Base-by-base conservation (phyloP, 2,888 invertebrate species). In the Molanna angustata region DNA sequence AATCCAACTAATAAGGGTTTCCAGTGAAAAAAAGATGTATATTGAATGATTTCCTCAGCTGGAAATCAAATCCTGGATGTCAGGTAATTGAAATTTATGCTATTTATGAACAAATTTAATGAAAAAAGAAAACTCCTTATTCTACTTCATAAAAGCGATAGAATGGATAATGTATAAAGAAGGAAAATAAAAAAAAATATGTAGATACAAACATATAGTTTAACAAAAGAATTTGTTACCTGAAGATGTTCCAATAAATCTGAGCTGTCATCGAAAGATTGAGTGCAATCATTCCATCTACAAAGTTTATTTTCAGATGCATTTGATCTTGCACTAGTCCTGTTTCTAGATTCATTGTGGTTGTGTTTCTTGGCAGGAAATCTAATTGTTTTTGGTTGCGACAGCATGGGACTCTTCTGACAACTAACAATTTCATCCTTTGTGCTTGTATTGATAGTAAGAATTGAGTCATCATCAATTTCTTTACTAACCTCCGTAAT, bases 231-330 rank as follows among this genome's bases (percentile, higher is more conserved):
- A 14, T 20, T 39, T 39, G 6, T 65, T 64, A 88, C 89, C 84
- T 92, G 91, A 72, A 93, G 80, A 72, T 93, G 93, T 71, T 92
- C 92, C 64, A 92, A 78, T 61, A 93, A 83, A 69, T 88, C 88
- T 50, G 88, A 82, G 70, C 85, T 86, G 65, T 86, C 85, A 60
- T 90, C 90, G 64, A 89, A 88, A 67, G 84, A 84, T 63, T 80
- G 80, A 64, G 82, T 84, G 73, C 93, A 93, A 65, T 89, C 85
- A 67, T 86, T 83, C 93, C 93, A 93, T 61, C 86, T 79, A 67
- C 93, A 93, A 54, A 83, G 72, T 41, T 77, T 76, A 44, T 79
- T 78, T 60, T 65, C 77, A 62, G 69, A 66, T 2, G 78, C 75
- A 52, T 66, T 67, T 13, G 78, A 76, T 40, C 77, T 71, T 1